Evolutionary conservation across 2,888 invertebrate species (phyloP).

Genomic region (Conistra vaccinii): DNA sequence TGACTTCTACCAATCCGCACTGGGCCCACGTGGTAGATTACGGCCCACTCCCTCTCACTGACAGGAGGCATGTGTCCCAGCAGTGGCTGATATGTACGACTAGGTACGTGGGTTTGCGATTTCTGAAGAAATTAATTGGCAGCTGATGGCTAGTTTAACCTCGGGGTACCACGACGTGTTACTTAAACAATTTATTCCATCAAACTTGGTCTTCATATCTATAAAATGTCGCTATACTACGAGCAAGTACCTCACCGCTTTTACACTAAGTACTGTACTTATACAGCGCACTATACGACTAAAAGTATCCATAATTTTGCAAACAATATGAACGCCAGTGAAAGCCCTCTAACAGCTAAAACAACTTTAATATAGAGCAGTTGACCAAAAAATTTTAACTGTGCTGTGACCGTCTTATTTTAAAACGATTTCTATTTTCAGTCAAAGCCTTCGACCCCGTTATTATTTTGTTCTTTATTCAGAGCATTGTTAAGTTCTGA

Average conservation of each 20-base stretch:
- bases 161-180: background rate
- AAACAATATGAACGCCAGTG: constrained; percentile 39
- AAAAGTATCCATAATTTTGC: constrained; percentile 59
- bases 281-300: constrained; percentile 44
- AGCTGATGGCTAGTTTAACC: background rate
- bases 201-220: constrained; percentile 18
- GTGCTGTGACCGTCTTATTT: background rate
- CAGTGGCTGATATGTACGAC: too few relatives aligned
- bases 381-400: constrained; percentile 2
- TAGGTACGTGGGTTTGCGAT: too few relatives aligned
- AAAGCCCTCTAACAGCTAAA: constrained; percentile 49
- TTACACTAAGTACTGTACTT: constrained; percentile 60
- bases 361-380: constrained; percentile 35
- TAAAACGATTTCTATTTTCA: background rate
- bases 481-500: background rate
- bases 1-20: too few relatives aligned
- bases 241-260: constrained; percentile 39
- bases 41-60: too few relatives aligned
- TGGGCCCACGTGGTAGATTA: too few relatives aligned
- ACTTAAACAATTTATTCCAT: constrained; percentile 9
- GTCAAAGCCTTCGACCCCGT: too few relatives aligned
- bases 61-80: too few relatives aligned
- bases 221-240: constrained; percentile 41
- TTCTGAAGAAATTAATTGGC: background rate
- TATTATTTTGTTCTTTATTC: too few relatives aligned